These are phyloP conservation scores for Orchesella cincta DNA, from an alignment of 1,140 invertebrate species.

Conservation along the genomic window DNA sequence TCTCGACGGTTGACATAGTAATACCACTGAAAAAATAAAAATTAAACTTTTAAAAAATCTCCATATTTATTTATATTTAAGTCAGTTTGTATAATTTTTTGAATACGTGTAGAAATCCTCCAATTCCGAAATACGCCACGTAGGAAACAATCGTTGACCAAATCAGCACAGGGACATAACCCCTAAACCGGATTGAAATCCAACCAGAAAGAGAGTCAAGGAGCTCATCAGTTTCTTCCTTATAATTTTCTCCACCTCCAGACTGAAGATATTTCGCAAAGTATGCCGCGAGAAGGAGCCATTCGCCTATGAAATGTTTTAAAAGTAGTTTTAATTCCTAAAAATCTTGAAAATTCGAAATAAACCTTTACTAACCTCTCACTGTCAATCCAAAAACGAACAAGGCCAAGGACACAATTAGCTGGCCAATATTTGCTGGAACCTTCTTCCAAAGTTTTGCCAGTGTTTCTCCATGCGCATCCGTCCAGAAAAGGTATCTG, in stretches of 20 bases:
- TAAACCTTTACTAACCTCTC: conserved; percentile 57
- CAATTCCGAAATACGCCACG: conserved; percentile 63
- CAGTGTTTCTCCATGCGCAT: conserved; percentile 59
- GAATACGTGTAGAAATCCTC: conserved; percentile 67
- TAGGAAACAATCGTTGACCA: conserved; percentile 61
- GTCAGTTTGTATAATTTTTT: conserved; percentile 15
- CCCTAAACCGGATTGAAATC: conserved; percentile 41
- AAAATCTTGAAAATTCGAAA: not conserved
- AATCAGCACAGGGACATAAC: conserved; percentile 54
- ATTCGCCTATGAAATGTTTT: conserved; percentile 62
- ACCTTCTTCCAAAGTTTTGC: conserved; percentile 61
- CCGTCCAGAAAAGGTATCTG: conserved; percentile 57
- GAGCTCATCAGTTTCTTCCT: conserved; percentile 46
- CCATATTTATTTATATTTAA: conserved; percentile 3
- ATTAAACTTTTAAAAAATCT: conserved; percentile 45
- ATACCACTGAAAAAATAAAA: conserved; percentile 64
- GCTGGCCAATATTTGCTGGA: conserved; percentile 59
- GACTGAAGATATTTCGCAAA: conserved; percentile 59
- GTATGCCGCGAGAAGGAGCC: conserved; percentile 65
- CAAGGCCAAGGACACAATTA: conserved; percentile 61
- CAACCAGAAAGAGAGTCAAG: conserved; percentile 45
- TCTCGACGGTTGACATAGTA: conserved; percentile 66
- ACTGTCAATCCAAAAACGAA: conserved; percentile 64
- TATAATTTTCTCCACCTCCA: conserved; percentile 43
- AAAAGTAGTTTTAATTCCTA: not conserved